These are phyloP conservation scores for Hirtodrosophila histrioides DNA, from an alignment of 2,888 invertebrate species.

Conservation along the genomic window DNA sequence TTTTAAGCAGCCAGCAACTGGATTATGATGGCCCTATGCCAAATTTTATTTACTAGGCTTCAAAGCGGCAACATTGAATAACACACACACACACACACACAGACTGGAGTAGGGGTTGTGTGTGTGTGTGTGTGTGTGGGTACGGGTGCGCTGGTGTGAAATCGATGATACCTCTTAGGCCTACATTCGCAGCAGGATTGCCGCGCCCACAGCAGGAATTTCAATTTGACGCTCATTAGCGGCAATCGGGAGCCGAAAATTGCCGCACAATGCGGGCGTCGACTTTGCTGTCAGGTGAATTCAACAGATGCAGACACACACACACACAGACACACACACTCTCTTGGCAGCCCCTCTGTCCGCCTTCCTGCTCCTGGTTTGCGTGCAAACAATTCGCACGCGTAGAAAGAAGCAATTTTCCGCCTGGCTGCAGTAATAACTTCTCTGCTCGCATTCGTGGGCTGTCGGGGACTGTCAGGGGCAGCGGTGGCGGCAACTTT, in stretches of 20 bases:
- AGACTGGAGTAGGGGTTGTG: not conserved
- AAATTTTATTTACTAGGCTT: conserved; percentile 56
- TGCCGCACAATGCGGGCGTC: conserved; percentile 40
- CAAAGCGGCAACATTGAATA: conserved; percentile 6
- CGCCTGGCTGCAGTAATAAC: conserved; percentile 71
- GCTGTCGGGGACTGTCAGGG: conserved; percentile 28
- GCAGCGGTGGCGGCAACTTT: conserved; percentile 6
- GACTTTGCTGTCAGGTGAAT: conserved; percentile 28
- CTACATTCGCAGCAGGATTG: not conserved
- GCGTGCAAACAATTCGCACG: conserved; percentile 55
- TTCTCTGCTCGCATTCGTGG: conserved; percentile 49
- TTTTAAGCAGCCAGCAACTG: conserved; percentile 58
- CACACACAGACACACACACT: not conserved
- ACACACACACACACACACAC: conserved; percentile 2
- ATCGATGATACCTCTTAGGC: conserved; percentile 43
- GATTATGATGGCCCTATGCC: conserved; percentile 53
- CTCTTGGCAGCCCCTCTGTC: not conserved
- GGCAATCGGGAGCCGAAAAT: conserved; percentile 54
- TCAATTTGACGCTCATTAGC: conserved; percentile 75
- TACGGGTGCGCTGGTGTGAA: conserved; percentile 34
- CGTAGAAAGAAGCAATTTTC: conserved; percentile 75
- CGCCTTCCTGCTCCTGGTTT: not conserved
- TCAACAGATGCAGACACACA: conserved; percentile 25
- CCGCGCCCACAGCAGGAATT: conserved; percentile 54
- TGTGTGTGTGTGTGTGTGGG: conserved; percentile 1